These are phyloP conservation scores for Acinonyx jubatus DNA, from an alignment of 2,113 vertebrate species.

Conservation along the genomic window DNA sequence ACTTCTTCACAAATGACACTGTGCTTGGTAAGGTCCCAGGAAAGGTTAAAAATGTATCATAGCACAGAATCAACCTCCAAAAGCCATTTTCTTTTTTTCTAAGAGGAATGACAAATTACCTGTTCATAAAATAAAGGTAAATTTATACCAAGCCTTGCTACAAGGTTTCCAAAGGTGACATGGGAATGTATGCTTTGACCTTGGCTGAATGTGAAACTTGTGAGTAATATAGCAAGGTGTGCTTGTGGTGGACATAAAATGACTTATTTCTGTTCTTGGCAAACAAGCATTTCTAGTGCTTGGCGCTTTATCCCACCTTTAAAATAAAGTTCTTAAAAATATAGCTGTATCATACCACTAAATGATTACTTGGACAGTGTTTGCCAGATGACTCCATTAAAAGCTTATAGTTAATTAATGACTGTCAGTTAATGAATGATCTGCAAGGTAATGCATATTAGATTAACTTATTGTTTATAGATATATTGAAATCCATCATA, in stretches of 20 bases:
- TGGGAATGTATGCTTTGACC: conserved; percentile 43
- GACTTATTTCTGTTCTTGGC: conserved; percentile 62
- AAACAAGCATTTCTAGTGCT: conserved; percentile 50
- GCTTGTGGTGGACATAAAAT: conserved; percentile 40
- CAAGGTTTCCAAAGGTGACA: conserved; percentile 52
- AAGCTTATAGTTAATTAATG: conserved; percentile 46
- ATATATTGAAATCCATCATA: background rate
- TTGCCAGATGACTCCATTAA: conserved; percentile 30
- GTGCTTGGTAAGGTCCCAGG: background rate
- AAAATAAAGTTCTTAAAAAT: conserved; percentile 60
- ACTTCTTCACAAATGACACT: background rate
- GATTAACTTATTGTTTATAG: background rate
- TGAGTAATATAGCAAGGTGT: conserved; percentile 32
- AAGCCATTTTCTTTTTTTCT: conserved; percentile 54
- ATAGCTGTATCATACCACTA: background rate
- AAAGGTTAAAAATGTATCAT: conserved; percentile 49
- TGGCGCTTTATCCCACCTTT: conserved; percentile 16
- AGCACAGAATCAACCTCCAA: background rate
- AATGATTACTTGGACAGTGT: background rate
- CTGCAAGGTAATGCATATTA: background rate
- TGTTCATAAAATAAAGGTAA: conserved; percentile 56
- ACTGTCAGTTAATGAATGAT: background rate
- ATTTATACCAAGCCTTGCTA: conserved; percentile 47
- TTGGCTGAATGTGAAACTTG: conserved; percentile 54
- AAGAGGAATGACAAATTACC: conserved; percentile 52